phyloP scores from a whole-genome alignment of 1,140 invertebrate species.

The Planococcus citri region DNA sequence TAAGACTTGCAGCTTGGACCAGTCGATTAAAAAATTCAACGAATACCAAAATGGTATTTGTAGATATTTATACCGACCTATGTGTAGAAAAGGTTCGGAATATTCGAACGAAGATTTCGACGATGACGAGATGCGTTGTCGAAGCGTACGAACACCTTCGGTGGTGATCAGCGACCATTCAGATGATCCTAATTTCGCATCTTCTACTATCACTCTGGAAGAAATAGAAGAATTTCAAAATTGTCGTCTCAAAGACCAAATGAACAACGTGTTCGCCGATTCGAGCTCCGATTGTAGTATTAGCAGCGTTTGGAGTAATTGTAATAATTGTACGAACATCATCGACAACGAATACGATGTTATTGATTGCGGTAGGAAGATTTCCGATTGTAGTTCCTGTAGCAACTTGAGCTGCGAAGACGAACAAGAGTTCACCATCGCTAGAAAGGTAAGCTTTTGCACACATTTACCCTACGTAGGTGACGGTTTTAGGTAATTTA shows the following conservation, averaged over 20 bases:
- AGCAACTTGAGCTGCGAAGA: conserved; percentile 54
- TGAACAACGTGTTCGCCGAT: conserved; percentile 27
- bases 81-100: background rate
- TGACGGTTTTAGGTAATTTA: no score
- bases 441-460: conserved; percentile 27
- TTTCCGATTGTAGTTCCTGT: conserved; percentile 48
- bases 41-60: background rate
- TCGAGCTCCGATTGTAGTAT: conserved; percentile 44
- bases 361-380: conserved; percentile 41
- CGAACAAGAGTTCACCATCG: conserved; percentile 33
- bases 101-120: conserved; percentile 22
- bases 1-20: conserved; percentile 24
- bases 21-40: conserved; percentile 15
- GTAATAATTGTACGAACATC: conserved; percentile 43
- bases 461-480: no score
- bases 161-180: conserved; percentile 74
- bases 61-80: background rate
- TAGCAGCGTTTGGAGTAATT: conserved; percentile 49
- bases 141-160: conserved; percentile 60
- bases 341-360: conserved; percentile 41
- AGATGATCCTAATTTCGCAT: conserved; percentile 42
- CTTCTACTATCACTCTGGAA: conserved; percentile 41
- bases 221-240: conserved; percentile 47
- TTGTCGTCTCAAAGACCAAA: background rate
- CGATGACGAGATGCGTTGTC: conserved; percentile 27